Evolutionary conservation across 2,888 invertebrate genomes (phyloP).

Genomic region (Parelbella ahira): DNA sequence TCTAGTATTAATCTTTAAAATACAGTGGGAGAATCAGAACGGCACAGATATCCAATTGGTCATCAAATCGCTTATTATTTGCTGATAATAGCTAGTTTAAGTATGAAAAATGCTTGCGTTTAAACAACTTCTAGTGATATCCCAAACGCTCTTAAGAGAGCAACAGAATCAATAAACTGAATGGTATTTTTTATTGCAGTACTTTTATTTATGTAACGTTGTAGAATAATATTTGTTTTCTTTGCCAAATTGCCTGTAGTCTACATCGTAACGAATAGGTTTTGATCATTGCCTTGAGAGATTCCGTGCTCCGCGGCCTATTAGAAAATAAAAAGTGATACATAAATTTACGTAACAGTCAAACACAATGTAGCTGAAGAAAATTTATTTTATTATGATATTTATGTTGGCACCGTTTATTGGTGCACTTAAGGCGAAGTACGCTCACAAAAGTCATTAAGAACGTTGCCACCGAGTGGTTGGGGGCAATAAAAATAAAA

Average conservation of each 20-base stretch:
- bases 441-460: constrained; percentile 44
- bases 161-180: too few relatives aligned
- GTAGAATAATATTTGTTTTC: constrained; percentile 8
- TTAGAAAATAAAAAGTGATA: neutral
- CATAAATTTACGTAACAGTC: constrained; percentile 21
- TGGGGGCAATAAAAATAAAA: constrained; percentile 54
- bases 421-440: constrained; percentile 44
- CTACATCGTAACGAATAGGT: constrained; percentile 13
- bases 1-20: too few relatives aligned
- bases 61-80: too few relatives aligned
- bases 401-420: constrained; percentile 38
- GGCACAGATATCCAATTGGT: too few relatives aligned
- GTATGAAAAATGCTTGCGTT: too few relatives aligned
- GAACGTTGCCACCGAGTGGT: constrained; percentile 41
- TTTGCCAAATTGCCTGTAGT: constrained; percentile 18
- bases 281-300: constrained; percentile 7
- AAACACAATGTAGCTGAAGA: constrained; percentile 17
- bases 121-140: too few relatives aligned
- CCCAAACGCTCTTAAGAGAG: too few relatives aligned
- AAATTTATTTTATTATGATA: constrained; percentile 29
- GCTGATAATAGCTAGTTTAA: too few relatives aligned
- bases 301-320: neutral
- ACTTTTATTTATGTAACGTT: constrained; percentile 8
- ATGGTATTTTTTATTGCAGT: too few relatives aligned
- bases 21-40: too few relatives aligned